Evolutionary conservation across 2,888 invertebrate genomes (phyloP), one percentile per base, ranked within the genome.

Genomic region (Drosophila engyochracea): DNA sequence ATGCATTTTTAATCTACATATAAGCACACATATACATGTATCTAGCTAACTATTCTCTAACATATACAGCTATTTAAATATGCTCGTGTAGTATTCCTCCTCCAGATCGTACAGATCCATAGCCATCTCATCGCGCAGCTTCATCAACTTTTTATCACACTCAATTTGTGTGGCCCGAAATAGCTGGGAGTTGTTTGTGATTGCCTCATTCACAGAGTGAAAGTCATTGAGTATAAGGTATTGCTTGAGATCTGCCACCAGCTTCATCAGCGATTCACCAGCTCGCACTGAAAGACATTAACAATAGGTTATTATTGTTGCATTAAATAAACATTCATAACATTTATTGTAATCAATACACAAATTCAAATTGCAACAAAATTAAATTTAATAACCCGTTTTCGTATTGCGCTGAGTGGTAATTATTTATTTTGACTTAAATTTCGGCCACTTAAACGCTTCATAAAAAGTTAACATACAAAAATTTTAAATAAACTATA

Each of bases 171-270:
- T 97, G 0, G 97, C 96, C 67, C 98, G 96, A 91, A 97, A 98
- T 16, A 98, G 93, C 92, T 97, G 97, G 0, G 97, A 97, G 92
- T 98, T 98, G 83, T 97, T 97, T n/a, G 97, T 96, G 77, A 99
- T 99, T 0, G 99, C 98, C 91, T 99, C 98, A 93, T 99, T 99
- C 0, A 99, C 98, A 2, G 99, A 98, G 53, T 98, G 98, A 92
- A 99, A 99, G 94, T 99, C 99, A 93, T 99, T 99, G 28, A 99
- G 95, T 89, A 99, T 99, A 53, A 99, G 94, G 93, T 99, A 99
- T 92, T 99, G 99, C 91, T 99, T 99, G 76, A 99, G 97, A 92
- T 99, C 99, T 0, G 99, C 98, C 0, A 99, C 98, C 35, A 99
- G 94, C 93, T 99, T 99, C 97, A 99, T 98, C 31, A 99, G 93